Base-by-base conservation (phyloP, 2,113 vertebrate genomes). In the Nasalis larvatus region DNA sequence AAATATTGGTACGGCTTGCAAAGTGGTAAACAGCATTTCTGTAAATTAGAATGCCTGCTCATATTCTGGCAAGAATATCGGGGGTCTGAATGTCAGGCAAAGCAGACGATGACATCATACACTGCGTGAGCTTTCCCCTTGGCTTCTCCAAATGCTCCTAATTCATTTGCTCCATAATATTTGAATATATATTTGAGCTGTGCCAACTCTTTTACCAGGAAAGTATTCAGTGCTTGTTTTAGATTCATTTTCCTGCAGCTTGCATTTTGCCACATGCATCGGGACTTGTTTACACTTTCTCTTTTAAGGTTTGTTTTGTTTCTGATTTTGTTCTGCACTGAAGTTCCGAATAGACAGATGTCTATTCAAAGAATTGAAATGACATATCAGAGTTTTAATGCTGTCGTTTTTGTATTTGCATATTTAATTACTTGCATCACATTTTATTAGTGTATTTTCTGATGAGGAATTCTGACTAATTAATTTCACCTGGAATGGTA, bases 401-500 rank as follows among this genome's bases (percentile, higher is more conserved):
- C 85, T 93, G 94, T 95, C 91, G 96, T 98, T 92, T 12, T 76
- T 84, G 21, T 97, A 98, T 98, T 98, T 98, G 98, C 97, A 98
- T 98, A 97, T 98, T 98, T 98, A 98, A 99, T 98, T 97, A 98
- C 97, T 97, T 98, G 94, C 95, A 97, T 97, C 89, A 60, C 96
- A 97, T 98, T 98, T 98, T 98, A 98, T 98, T 98, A 97, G 95
- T 91, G 32, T 96, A 91, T 94, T 98, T 98, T 98, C 97, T 98
- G 98, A 97, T 95, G 87, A 97, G 95, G 98, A 98, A 98, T 97
- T 97, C 90, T 66, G 97, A 84, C 94, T 98, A 98, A 98, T 98
- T 98, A 98, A 98, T 99, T 99, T 99, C 98, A 98, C 98, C 98
- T 98, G 98, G 97, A 98, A 98, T 97, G 98, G 95, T 91, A 96